phyloP scores from a whole-genome alignment of 2,113 vertebrate genomes.

The Cololabis saira region DNA sequence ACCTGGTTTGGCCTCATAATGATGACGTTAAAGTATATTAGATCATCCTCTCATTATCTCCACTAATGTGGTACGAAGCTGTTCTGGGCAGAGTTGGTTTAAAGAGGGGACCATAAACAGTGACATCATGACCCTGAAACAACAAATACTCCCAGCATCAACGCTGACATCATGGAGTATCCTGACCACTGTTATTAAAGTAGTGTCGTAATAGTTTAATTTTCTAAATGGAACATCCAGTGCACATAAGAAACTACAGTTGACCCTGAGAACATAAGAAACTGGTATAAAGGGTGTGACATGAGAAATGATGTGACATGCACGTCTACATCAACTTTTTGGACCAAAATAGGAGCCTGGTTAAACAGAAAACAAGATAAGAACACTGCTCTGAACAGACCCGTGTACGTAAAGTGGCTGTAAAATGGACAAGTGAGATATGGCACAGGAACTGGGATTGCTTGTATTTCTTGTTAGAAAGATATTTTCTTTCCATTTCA shows the following conservation, averaged over 20 bases:
- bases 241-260: too few relatives aligned
- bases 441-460: constrained; percentile 7
- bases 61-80: constrained; percentile 32
- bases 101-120: constrained; percentile 51
- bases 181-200: constrained; percentile 3
- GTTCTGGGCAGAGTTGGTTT: constrained; percentile 25
- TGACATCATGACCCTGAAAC: constrained; percentile 40
- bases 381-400: constrained; percentile 19
- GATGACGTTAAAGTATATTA: constrained; percentile 31
- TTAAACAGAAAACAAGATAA: constrained; percentile 69
- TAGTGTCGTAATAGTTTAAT: background rate
- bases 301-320: constrained; percentile 18
- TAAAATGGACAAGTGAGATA: constrained; percentile 38
- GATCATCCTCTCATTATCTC: constrained; percentile 44
- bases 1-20: constrained; percentile 31
- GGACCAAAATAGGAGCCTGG: constrained; percentile 52
- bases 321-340: constrained; percentile 32
- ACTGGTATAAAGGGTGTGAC: constrained; percentile 8
- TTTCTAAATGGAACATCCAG: background rate
- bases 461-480: constrained; percentile 24
- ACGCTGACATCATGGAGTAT: constrained; percentile 57
- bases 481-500: constrained; percentile 45
- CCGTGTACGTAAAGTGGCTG: constrained; percentile 27
- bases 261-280: constrained; percentile 14
- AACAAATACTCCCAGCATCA: constrained; percentile 15